Evolutionary conservation across 2,113 vertebrate species (phyloP).

Genomic region (Fregetta grallaria): DNA sequence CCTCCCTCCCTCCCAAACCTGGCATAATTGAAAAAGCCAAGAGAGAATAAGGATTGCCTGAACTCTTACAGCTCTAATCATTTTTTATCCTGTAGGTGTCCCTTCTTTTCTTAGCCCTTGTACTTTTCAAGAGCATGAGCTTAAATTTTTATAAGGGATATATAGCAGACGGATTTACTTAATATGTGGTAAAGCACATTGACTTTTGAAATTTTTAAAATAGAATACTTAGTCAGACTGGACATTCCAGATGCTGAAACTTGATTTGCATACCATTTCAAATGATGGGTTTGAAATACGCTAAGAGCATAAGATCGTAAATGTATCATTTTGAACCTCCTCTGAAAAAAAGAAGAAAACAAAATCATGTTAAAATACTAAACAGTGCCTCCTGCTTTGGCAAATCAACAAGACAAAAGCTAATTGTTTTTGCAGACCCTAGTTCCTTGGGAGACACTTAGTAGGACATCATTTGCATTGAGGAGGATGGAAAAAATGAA

Average conservation of each 20-base stretch:
- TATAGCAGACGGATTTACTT: slow-evolving; percentile 5
- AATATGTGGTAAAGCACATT: neutral
- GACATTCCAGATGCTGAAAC: neutral
- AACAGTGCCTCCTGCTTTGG: neutral
- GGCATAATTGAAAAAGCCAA: slow-evolving; percentile 1
- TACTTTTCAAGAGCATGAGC: neutral
- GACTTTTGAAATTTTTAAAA: neutral
- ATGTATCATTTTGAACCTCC: accelerated
- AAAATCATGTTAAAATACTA: neutral
- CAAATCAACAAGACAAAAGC: neutral
- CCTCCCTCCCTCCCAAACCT: neutral
- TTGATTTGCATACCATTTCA: neutral
- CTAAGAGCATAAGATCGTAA: neutral
- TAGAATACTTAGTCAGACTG: neutral
- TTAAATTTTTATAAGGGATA: slow-evolving; percentile 29
- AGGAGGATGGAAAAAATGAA: neutral
- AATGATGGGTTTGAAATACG: neutral
- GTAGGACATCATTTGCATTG: neutral
- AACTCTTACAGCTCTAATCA: neutral
- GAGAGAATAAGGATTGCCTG: slow-evolving; percentile 7
- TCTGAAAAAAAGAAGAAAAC: neutral
- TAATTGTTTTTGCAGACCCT: neutral
- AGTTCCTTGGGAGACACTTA: neutral
- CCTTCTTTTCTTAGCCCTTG: neutral
- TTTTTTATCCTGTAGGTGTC: slow-evolving; percentile 4